Percentiles rank a stretch among this genome's conserved stretches.
phyloP scores from a whole-genome alignment of 2,797 vertebrate genomes.

The Neoniphon sammara region DNA sequence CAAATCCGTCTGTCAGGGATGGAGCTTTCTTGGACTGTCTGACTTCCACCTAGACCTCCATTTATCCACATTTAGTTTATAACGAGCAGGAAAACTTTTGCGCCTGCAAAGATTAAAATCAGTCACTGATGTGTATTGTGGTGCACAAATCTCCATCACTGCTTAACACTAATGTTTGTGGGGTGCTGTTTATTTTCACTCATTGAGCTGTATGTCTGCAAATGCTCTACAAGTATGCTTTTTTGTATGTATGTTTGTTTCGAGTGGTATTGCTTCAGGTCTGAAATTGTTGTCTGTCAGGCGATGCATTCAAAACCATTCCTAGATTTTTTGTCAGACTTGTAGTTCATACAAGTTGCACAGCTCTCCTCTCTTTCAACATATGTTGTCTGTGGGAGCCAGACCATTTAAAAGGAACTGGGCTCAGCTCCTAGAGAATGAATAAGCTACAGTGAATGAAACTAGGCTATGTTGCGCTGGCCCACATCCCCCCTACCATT shows the following conservation, averaged over 20 bases:
- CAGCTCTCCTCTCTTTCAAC: background rate
- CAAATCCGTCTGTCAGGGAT: background rate
- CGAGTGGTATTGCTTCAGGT: background rate
- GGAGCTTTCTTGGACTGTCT: too few relatives aligned
- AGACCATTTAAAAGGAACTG: constrained; percentile 13
- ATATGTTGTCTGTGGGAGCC: constrained; percentile 2
- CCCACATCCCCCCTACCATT: constrained; percentile 4
- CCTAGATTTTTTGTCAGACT: background rate
- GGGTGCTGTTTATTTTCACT: too few relatives aligned
- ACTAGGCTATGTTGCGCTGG: background rate
- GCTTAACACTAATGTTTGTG: too few relatives aligned
- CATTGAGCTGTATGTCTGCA: too few relatives aligned
- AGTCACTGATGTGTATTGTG: background rate
- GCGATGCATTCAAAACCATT: background rate
- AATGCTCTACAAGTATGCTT: too few relatives aligned
- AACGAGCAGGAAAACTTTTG: background rate
- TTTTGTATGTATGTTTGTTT: background rate
- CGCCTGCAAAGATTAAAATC: background rate
- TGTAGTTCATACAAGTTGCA: background rate
- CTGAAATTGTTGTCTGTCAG: background rate
- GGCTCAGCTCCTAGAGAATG: constrained; percentile 15
- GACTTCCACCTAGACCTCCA: too few relatives aligned
- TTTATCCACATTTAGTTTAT: background rate
- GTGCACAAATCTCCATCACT: background rate
- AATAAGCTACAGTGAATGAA: constrained; percentile 36